Evolutionary conservation across 2,113 vertebrate genomes (phyloP).

Genomic region (Caracal caracal): DNA sequence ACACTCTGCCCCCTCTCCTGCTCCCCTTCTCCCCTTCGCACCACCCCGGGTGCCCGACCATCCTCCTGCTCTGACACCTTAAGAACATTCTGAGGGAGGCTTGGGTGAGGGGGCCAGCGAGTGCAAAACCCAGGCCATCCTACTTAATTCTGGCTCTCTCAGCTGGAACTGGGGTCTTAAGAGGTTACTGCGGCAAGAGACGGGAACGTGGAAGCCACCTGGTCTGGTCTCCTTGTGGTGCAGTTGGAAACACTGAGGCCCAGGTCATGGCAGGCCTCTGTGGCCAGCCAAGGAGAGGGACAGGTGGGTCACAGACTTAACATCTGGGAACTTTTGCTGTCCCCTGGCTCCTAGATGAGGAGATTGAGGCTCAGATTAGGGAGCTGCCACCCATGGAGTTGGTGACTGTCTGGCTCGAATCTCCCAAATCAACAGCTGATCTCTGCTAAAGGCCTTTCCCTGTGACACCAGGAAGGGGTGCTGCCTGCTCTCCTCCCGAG

Average conservation of each 20-base stretch:
- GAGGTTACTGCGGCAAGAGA: background rate
- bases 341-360: background rate
- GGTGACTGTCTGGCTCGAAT: background rate
- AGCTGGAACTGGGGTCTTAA: background rate
- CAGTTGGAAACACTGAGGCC: background rate
- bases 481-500: background rate
- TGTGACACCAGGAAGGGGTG: background rate
- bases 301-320: background rate
- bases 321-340: background rate
- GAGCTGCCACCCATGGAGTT: background rate
- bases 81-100: background rate
- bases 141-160: background rate
- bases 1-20: background rate
- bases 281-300: background rate
- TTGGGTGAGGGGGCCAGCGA: background rate
- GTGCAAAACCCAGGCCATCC: background rate
- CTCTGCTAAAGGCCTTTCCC: background rate
- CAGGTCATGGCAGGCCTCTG: background rate
- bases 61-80: background rate
- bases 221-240: background rate
- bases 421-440: background rate
- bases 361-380: background rate
- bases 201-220: background rate
- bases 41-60: background rate
- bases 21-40: background rate